Base-by-base conservation (phyloP, 2,888 invertebrate genomes). In the Lasioglossum villosulum region DNA sequence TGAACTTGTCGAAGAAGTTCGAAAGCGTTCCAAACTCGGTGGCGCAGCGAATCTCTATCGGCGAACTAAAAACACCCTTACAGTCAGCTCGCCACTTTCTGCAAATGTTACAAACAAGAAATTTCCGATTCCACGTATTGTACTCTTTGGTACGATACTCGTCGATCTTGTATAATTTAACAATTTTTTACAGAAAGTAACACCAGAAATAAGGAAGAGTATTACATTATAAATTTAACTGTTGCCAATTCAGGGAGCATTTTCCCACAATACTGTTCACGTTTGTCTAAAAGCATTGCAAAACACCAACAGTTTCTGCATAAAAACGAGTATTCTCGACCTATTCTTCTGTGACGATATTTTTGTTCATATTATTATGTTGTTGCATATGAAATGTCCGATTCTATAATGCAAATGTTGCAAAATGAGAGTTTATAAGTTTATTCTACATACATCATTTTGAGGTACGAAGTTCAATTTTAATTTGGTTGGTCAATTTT, bases 1-100 rank as follows among this genome's bases (percentile, higher is more conserved):
- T 74, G 30, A 84, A 77, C 48, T 84, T 73, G 74, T n/a, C 59
- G 59, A 70, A 74, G 48, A 78, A 84, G 77, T 84, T 84, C 4
- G 56, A 27, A 84, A 84, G 84, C 70, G 84, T 77, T 78, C 48
- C 56, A 45, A 84, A 78, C 59, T 84, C 30, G 59, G 42, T 39
- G 45, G 72, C 16, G 10, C 34, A 30, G 83, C 27, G 77, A 84
- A 77, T 78, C 78, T 63, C 48, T 75, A 78, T 73, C 74, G 42
- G 30, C 30, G 56, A 30, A 63, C 52, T 76, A 76, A 63, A 73
- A 83, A 83, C 68, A 71, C n/a, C 45, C 27, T 68, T 56, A 14
- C 27, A 66, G 72, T 83, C 72, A 19, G 37, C 59, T 42, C 74
- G 68, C 39, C 39, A 23, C 74, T 83, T 30, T 34, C 30, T 8